Percentiles rank a stretch among this genome's conserved stretches.
Conservation (phyloP, 2,888 invertebrate species). For the Neoaliturus tenellus region DNA sequence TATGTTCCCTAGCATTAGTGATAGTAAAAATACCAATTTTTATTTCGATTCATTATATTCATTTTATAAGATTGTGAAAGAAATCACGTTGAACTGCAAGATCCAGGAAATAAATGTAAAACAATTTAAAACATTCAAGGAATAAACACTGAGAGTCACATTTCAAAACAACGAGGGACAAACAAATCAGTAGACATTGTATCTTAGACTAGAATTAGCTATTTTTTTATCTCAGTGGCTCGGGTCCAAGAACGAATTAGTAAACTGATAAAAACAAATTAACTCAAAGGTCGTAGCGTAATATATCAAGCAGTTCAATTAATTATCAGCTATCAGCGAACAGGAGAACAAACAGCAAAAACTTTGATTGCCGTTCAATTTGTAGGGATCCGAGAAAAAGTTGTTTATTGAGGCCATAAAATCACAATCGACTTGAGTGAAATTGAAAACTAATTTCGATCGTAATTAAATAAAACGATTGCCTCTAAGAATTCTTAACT, state of each 20-base stretch:
- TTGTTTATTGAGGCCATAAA: conserved; percentile 41
- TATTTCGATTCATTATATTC: no score
- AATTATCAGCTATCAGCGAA: not conserved
- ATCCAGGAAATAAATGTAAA: no score
- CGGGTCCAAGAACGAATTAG: conserved; percentile 1
- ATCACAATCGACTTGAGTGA: not conserved
- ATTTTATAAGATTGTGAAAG: no score
- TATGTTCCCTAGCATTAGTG: no score
- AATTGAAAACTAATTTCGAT: not conserved
- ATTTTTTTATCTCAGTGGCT: not conserved
- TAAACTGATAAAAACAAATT: not conserved
- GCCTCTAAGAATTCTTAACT: not conserved
- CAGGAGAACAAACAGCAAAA: not conserved
- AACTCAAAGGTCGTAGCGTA: not conserved
- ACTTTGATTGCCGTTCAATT: conserved; percentile 31
- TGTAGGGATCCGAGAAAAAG: conserved; percentile 18
- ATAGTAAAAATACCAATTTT: no score
- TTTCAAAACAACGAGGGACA: not conserved
- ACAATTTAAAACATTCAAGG: no score
- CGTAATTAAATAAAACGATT: not conserved
- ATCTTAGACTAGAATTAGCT: not conserved
- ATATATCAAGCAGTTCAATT: not conserved
- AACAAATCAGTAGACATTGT: conserved; percentile 9
- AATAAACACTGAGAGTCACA: not conserved
- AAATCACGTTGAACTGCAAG: no score